Evolutionary conservation across 1,140 invertebrate genomes (phyloP).

Genomic region (Drosophila teissieri): DNA sequence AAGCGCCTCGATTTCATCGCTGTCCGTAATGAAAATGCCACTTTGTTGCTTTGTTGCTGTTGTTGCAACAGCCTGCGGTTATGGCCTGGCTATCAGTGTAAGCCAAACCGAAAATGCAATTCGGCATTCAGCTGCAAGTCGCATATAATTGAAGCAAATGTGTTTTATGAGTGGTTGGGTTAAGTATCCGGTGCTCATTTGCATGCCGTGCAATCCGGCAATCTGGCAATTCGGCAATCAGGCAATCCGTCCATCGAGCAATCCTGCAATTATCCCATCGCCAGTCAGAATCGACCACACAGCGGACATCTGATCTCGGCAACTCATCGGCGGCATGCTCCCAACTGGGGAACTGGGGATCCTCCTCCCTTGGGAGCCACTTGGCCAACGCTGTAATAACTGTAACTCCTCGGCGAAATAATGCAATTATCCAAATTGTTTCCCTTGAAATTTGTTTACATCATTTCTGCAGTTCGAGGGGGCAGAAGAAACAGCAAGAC

Average conservation of each 20-base stretch:
- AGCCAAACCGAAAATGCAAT: constrained; percentile 31
- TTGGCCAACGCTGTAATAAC: constrained; percentile 48
- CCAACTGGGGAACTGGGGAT: neutral
- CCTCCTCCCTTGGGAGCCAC: neutral
- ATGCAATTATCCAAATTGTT: constrained; percentile 83
- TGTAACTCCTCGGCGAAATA: constrained; percentile 80
- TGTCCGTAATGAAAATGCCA: constrained; percentile 51
- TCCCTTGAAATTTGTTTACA: constrained; percentile 83
- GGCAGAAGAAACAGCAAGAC: constrained; percentile 30
- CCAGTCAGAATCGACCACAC: constrained; percentile 61
- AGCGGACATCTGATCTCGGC: constrained; percentile 17
- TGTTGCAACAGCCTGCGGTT: constrained; percentile 43
- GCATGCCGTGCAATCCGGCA: constrained; percentile 29
- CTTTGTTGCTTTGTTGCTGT: constrained; percentile 34
- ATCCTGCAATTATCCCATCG: constrained; percentile 49
- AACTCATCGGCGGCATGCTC: constrained; percentile 11
- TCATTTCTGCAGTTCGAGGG: constrained; percentile 60
- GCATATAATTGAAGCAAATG: constrained; percentile 27
- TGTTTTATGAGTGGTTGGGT: constrained; percentile 31
- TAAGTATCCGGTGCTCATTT: constrained; percentile 37
- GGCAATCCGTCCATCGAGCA: neutral
- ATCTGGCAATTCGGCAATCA: neutral
- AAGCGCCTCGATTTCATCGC: constrained; percentile 29
- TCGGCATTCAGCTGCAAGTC: constrained; percentile 8
- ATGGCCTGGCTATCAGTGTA: constrained; percentile 35